phyloP scores from a whole-genome alignment of 1,140 invertebrate genomes.

The Artemia franciscana region DNA sequence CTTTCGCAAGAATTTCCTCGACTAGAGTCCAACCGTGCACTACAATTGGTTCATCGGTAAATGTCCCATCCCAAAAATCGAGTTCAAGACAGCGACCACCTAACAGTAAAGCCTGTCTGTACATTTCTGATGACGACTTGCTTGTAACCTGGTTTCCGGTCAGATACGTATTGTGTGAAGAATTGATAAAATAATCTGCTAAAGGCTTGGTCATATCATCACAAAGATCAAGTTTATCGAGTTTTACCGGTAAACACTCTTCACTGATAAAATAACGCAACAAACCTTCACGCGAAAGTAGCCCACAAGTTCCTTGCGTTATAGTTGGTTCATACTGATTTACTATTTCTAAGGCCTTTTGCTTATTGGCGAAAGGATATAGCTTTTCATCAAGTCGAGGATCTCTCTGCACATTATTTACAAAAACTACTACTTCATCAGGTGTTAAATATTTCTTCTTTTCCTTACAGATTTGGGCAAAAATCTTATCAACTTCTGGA shows the following conservation, averaged over 20 bases:
- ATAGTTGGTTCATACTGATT: constrained; percentile 72
- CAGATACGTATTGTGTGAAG: constrained; percentile 92
- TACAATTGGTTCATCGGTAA: constrained; percentile 68
- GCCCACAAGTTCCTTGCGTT: constrained; percentile 35
- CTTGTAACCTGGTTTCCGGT: constrained; percentile 88
- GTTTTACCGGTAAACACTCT: constrained; percentile 75
- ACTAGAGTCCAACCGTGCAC: constrained; percentile 95
- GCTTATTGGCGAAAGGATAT: constrained; percentile 72
- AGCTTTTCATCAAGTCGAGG: constrained; percentile 89
- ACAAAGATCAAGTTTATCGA: constrained; percentile 63
- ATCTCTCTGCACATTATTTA: constrained; percentile 87
- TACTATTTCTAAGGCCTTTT: constrained; percentile 66
- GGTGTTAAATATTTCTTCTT: constrained; percentile 60
- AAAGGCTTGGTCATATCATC: constrained; percentile 91
- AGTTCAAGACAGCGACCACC: constrained; percentile 92
- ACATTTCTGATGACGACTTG: constrained; percentile 87
- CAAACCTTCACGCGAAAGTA: constrained; percentile 72
- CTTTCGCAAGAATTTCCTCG: constrained; percentile 78
- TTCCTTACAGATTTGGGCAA: constrained; percentile 44
- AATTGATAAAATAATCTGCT: constrained; percentile 93
- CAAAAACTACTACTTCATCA: constrained; percentile 70
- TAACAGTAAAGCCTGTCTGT: constrained; percentile 69
- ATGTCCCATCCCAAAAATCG: constrained; percentile 84
- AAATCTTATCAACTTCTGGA: constrained; percentile 67
- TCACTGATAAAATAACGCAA: constrained; percentile 82